Base-by-base conservation (phyloP, 2,888 invertebrate species). In the Brachypterus glaber region DNA sequence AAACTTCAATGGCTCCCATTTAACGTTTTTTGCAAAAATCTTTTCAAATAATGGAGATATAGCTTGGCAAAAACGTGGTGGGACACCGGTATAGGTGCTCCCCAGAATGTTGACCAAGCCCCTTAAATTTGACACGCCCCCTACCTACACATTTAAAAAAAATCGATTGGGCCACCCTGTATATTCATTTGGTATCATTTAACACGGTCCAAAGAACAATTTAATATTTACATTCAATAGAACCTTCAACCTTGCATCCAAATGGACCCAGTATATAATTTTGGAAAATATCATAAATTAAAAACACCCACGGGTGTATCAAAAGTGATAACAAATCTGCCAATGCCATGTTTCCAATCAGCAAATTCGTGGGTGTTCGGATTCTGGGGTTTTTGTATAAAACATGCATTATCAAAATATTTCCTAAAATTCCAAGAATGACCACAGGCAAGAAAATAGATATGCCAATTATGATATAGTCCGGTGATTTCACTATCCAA, bases 161-260 rank as follows among this genome's bases (percentile, higher is more conserved):
- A n/a, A n/a, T n/a, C n/a, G n/a, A n/a, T n/a, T n/a, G n/a, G n/a
- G n/a, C n/a, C n/a, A n/a, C n/a, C n/a, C n/a, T n/a, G n/a, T n/a
- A n/a, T n/a, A n/a, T n/a, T n/a, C n/a, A n/a, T n/a, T n/a, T n/a
- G 12, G 7, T 27, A 27, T 4, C 5, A 5, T 21, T 7, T 21
- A 7, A 21, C 21, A 21, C 21, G 9, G 9, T 21, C 5, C 9
- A 5, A 21, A 21, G 5, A 7, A 21, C 9, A 9, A 7, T 21
- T 21, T 7, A 21, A 21, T 21, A 21, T 21, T 21, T 21, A 81
- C 83, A 77, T 68, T 85, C 82, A 21, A 84, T 56, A 51, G 83
- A 82, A 2, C 82, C 86, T 62, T 88, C 87, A 49, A 79, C 71
- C 48, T 77, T 75, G 58, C 89, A 90, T 5, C 86, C 84, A 38